A percentile compares a stretch with the other conserved stretches of the same genome.
These are phyloP conservation scores for Acholoe squamosa DNA, from an alignment of 2,888 invertebrate genomes.

Conservation along the genomic window DNA sequence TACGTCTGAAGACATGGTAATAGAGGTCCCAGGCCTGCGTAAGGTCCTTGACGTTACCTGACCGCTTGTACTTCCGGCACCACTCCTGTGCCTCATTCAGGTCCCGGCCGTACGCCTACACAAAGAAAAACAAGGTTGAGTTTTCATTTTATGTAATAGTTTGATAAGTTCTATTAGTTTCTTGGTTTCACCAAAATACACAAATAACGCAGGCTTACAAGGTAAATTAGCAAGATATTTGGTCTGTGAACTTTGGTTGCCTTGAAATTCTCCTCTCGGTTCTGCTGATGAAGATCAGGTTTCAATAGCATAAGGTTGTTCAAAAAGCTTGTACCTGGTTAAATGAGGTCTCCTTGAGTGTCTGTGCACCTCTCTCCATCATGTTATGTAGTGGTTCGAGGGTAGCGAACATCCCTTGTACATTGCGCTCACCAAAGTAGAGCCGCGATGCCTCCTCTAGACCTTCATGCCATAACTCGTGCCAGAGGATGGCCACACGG, in stretches of 20 bases:
- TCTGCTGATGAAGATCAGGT: no score
- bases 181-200: no score
- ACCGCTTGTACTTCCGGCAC: slow-evolving; percentile 94
- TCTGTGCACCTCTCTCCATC: slow-evolving; percentile 96
- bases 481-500: slow-evolving; percentile 99
- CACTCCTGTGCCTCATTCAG: slow-evolving; percentile 96
- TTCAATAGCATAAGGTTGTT: no score
- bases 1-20: slow-evolving; percentile 98
- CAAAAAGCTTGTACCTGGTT: slow-evolving; percentile 86
- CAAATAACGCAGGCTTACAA: no score
- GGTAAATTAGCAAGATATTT: no score
- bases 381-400: slow-evolving; percentile 96
- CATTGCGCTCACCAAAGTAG: slow-evolving; percentile 97
- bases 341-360: slow-evolving; percentile 98
- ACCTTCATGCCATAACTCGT: slow-evolving; percentile 99
- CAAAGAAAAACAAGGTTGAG: no score
- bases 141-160: no score
- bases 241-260: no score
- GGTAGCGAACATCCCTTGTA: slow-evolving; percentile 97
- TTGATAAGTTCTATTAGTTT: no score
- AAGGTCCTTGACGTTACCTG: slow-evolving; percentile 93
- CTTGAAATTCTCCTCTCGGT: no score
- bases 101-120: slow-evolving; percentile 94
- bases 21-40: slow-evolving; percentile 99
- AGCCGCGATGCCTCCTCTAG: slow-evolving; percentile 92